Evolutionary conservation across 1,140 invertebrate species (phyloP).

Genomic region (Brevipalpus yothersi): DNA sequence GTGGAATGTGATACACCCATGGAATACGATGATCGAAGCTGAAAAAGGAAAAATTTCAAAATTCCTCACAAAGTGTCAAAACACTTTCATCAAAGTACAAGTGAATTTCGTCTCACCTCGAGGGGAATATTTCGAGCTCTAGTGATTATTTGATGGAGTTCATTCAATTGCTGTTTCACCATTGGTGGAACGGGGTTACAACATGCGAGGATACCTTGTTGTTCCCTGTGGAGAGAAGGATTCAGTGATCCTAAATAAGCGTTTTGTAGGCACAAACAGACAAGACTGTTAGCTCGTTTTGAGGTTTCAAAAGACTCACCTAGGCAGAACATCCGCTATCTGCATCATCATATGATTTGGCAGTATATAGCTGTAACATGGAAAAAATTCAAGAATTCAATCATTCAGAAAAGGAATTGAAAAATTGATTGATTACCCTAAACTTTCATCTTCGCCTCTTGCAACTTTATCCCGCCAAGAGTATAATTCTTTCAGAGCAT

Average conservation of each 20-base stretch:
- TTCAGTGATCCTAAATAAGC: neutral
- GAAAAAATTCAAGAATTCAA: constrained; percentile 20
- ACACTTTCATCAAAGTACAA: neutral
- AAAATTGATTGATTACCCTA: constrained; percentile 24
- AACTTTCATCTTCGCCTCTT: constrained; percentile 68
- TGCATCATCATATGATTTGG: constrained; percentile 3
- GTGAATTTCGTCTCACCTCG: constrained; percentile 13
- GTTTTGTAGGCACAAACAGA: neutral
- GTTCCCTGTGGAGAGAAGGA: constrained; percentile 31
- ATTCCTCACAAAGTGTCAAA: neutral
- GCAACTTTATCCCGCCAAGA: constrained; percentile 68
- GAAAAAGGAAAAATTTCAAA: neutral
- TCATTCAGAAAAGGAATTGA: neutral
- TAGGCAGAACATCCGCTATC: constrained; percentile 58
- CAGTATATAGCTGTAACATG: constrained; percentile 21
- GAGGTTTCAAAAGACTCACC: neutral
- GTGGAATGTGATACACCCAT: neutral
- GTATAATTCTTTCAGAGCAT: constrained; percentile 53
- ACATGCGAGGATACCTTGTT: constrained; percentile 73
- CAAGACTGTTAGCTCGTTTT: neutral
- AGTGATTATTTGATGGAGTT: constrained; percentile 47
- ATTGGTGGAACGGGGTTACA: constrained; percentile 79
- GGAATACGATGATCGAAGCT: neutral
- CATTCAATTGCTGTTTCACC: constrained; percentile 43
- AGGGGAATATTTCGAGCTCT: constrained; percentile 45